Conservation (phyloP, 1,140 invertebrate genomes). For the Brachionus koreanus region DNA sequence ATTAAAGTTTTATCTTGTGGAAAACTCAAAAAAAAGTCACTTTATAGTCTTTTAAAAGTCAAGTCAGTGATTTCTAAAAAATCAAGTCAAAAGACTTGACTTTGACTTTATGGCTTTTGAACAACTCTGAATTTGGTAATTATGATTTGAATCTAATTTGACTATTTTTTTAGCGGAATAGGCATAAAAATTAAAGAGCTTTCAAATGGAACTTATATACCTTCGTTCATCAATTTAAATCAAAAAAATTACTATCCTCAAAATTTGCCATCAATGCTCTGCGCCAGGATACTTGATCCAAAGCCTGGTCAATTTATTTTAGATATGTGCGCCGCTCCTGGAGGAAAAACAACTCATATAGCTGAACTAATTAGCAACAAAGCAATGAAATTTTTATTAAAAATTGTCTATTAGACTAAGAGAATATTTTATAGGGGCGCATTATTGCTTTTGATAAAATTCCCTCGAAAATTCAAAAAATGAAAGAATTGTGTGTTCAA, state of each 20-base stretch:
- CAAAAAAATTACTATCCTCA: neutral
- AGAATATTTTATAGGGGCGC: conserved; percentile 63
- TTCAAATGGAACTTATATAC: neutral
- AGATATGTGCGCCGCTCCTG: conserved; percentile 95
- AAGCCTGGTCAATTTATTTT: conserved; percentile 90
- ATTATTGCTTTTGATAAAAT: conserved; percentile 94
- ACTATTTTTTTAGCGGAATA: neutral
- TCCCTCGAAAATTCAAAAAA: conserved; percentile 80
- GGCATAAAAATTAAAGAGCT: neutral
- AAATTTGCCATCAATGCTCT: conserved; percentile 41
- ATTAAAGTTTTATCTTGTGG: too few relatives aligned
- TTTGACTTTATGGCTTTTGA: too few relatives aligned
- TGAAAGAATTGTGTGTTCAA: conserved; percentile 92
- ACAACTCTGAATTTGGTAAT: too few relatives aligned
- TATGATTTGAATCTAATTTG: neutral
- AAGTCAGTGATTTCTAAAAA: too few relatives aligned
- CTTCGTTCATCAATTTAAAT: conserved; percentile 3
- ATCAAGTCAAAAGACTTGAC: too few relatives aligned
- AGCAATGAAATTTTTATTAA: neutral
- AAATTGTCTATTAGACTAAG: neutral
- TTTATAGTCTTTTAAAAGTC: too few relatives aligned
- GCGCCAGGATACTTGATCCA: conserved; percentile 60
- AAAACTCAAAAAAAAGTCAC: too few relatives aligned
- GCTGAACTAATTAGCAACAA: conserved; percentile 97
- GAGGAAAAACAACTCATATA: conserved; percentile 96